Base-by-base conservation (phyloP, 2,888 invertebrate genomes). In the Leucophenga maculata region DNA sequence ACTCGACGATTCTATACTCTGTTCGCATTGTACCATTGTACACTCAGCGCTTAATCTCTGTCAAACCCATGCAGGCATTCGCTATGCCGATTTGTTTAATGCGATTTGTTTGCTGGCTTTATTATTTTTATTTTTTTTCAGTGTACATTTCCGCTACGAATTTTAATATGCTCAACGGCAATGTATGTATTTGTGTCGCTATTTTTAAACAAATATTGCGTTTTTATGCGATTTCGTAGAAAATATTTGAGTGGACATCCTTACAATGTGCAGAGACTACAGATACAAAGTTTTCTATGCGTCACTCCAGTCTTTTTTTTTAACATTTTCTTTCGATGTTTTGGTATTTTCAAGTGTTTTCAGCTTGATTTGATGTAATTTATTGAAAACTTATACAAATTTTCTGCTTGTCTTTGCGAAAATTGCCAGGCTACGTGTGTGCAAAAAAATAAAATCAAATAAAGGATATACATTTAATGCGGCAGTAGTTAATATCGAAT, bases 281-380 rank as follows among this genome's bases (percentile, higher is more conserved):
- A 3, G 6, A 32, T 32, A 8, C 32, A 32, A 32, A 39, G 11
- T 8, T 6, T 11, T 39, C 11, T 6, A 39, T 39, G 39, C 39
- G 39, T 39, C 39, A 39, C 39, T 39, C 11, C 52, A 44, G 54
- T 14, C 69, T 65, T 69, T 68, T 65, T 60, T 32, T 32, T 60
- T 32, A n/a, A n/a, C 18, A 16, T 60, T 16, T 60, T 11, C 14
- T 54, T 65, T 65, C 14, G 44, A 16, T 69, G 14, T 69, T 48
- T 73, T 52, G 72, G 52, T 65, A 46, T 16, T 46, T 67, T 59
- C 48, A 48, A 59, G 46, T 67, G 48, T 71, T 75, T 74, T 60
- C 71, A 75, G 69, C 75, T 77, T 75, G 77, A 77, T 77, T 77
- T 77, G 74, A 74, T 77, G 77, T 77, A 78, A 77, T 78, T 77